These are phyloP conservation scores for Nothocercus nigrocapillus DNA, from an alignment of 2,113 vertebrate species.

Conservation along the genomic window DNA sequence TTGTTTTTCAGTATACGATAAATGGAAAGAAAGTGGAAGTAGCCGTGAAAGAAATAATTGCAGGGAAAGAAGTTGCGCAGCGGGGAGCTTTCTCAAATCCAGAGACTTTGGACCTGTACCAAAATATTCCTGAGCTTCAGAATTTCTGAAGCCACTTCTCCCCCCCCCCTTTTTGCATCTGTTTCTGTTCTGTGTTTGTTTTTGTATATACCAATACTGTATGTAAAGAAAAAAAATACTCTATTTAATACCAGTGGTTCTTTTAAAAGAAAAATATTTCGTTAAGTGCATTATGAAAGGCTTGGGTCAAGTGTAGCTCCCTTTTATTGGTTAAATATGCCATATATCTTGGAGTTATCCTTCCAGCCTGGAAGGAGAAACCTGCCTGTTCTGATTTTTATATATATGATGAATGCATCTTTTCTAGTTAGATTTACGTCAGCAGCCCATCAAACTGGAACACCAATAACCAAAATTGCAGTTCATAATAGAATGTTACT, in stretches of 20 bases:
- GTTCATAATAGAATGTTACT: not conserved
- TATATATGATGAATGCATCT: not conserved
- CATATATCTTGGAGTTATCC: not conserved
- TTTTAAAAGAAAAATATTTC: conserved; percentile 17
- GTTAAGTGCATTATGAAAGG: conserved; percentile 36
- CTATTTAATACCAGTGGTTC: conserved; percentile 40
- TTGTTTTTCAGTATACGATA: conserved; percentile 87
- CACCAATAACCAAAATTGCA: not conserved
- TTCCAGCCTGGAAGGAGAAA: not conserved
- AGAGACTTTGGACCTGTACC: conserved; percentile 90
- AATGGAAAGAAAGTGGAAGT: conserved; percentile 98
- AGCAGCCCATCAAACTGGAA: not conserved
- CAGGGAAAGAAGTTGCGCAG: conserved; percentile 87
- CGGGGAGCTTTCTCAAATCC: conserved; percentile 94
- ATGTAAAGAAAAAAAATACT: conserved; percentile 28
- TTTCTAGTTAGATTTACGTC: not conserved
- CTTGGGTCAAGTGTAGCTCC: not conserved
- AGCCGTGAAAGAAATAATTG: conserved; percentile 93
- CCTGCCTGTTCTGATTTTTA: not conserved
- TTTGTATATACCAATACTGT: conserved; percentile 39
- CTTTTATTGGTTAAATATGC: not conserved
- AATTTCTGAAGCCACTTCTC: conserved; percentile 81
- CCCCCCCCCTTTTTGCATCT: not conserved
- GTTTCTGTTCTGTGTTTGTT: not conserved
- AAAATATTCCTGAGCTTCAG: conserved; percentile 91